These are phyloP conservation scores for Triplophysa dalaica DNA, from an alignment of 2,113 vertebrate species.

Conservation along the genomic window DNA sequence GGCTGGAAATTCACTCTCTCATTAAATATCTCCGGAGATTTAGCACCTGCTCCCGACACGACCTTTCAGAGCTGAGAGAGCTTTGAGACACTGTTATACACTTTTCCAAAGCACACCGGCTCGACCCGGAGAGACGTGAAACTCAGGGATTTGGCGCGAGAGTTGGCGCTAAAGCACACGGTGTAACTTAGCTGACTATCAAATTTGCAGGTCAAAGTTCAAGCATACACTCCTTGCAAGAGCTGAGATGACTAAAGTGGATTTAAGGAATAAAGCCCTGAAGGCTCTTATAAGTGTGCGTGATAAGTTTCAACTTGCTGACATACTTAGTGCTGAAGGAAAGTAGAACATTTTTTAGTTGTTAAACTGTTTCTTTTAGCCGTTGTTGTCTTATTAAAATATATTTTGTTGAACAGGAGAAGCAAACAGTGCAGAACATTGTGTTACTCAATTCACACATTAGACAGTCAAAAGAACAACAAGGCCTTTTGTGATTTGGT, in stretches of 20 bases:
- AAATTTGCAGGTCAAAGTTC: not conserved
- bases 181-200: not conserved
- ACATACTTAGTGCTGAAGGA: too few relatives aligned
- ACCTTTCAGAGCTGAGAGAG: not conserved
- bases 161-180: not conserved
- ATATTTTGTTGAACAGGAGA: too few relatives aligned
- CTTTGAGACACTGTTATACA: not conserved
- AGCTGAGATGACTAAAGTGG: not conserved
- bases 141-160: not conserved
- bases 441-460: not conserved
- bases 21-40: constrained; percentile 9
- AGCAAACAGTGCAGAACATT: not conserved
- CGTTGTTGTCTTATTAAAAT: too few relatives aligned
- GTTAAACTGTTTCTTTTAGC: too few relatives aligned
- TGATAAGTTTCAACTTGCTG: not conserved
- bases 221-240: not conserved
- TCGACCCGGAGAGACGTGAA: too few relatives aligned
- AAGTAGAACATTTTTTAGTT: not conserved
- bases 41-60: constrained; percentile 18
- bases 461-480: not conserved
- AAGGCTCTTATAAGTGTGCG: not conserved
- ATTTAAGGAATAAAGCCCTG: not conserved
- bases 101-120: not conserved
- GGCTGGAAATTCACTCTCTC: not conserved
- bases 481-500: not conserved